A percentile compares a stretch with the other conserved stretches of the same genome.
Conservation (phyloP, 2,113 vertebrate species). For the Hippocampus abdominalis region DNA sequence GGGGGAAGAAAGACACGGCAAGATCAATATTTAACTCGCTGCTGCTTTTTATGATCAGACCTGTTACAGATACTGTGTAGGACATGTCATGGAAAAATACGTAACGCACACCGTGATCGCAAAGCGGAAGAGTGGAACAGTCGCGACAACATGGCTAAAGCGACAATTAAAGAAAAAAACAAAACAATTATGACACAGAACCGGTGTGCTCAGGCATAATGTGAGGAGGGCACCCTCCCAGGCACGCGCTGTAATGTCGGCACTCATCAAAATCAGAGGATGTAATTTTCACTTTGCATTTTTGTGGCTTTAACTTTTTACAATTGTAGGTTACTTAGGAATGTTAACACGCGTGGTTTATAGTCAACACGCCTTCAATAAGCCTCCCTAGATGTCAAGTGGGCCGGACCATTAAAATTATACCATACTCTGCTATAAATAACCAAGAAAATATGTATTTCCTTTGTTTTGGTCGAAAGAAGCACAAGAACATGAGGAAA, state of each 20-base stretch:
- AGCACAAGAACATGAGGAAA: too few species aligned
- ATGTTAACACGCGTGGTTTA: too few species aligned
- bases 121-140: not conserved
- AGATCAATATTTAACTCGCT: constrained; percentile 6
- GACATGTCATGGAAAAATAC: not conserved
- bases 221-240: not conserved
- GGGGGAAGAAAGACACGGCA: not conserved
- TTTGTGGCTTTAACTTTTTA: too few species aligned
- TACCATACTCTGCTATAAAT: too few species aligned
- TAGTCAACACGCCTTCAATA: too few species aligned
- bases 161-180: not conserved
- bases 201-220: not conserved
- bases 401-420: too few species aligned
- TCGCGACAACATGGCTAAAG: not conserved
- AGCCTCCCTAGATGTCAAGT: too few species aligned
- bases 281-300: too few species aligned
- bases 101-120: not conserved
- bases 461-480: too few species aligned
- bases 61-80: not conserved
- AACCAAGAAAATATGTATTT: too few species aligned
- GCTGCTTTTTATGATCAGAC: not conserved
- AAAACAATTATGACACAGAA: not conserved
- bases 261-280: too few species aligned
- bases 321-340: too few species aligned
- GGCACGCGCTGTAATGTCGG: not conserved